A percentile compares a stretch with the other conserved stretches of the same genome.
These are phyloP conservation scores for Pelecanoides urinatrix DNA, from an alignment of 2,113 vertebrate genomes.

Conservation along the genomic window DNA sequence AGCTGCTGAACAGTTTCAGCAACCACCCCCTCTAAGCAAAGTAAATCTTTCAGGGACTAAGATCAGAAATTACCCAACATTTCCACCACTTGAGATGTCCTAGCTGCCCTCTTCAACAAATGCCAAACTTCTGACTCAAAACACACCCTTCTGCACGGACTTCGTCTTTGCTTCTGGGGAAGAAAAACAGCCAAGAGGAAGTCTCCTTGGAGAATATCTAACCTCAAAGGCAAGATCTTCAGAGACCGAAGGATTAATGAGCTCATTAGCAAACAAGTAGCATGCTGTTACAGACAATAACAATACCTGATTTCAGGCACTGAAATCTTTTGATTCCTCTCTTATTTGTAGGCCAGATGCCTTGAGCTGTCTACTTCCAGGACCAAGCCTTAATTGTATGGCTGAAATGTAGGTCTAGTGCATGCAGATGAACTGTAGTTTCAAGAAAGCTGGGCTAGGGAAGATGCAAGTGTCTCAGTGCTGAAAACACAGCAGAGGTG, in stretches of 20 bases:
- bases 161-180: background rate
- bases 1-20: background rate
- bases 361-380: background rate
- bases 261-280: background rate
- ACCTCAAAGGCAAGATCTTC: conserved; percentile 15
- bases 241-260: background rate
- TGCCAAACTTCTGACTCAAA: background rate
- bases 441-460: background rate
- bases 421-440: background rate
- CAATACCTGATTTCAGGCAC: background rate
- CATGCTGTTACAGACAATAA: background rate
- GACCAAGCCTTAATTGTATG: background rate
- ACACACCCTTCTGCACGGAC: background rate
- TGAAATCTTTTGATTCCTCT: background rate
- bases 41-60: background rate
- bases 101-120: background rate
- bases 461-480: background rate
- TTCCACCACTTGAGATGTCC: background rate
- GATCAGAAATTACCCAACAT: background rate
- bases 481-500: background rate
- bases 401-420: background rate
- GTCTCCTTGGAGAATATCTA: background rate
- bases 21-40: background rate
- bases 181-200: background rate
- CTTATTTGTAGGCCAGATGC: background rate